A percentile compares a stretch with the other conserved stretches of the same genome.
Conservation (phyloP, 2,113 vertebrate species). For the Strigops habroptila region DNA sequence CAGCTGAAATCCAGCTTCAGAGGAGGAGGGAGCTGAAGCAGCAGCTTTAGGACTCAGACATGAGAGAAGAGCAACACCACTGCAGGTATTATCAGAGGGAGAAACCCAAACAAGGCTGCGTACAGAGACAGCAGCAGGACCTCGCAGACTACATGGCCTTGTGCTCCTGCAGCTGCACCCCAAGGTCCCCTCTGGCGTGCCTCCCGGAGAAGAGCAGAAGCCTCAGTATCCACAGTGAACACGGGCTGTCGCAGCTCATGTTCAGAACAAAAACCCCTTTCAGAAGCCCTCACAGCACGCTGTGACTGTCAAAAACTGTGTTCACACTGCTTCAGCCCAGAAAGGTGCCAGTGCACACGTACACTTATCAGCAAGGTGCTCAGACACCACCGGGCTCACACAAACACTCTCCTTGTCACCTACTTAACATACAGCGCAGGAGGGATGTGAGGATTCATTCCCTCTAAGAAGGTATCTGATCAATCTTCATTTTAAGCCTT, state of each 20-base stretch:
- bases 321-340: neutral
- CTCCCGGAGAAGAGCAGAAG: neutral
- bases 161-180: neutral
- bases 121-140: neutral
- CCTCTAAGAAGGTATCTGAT: neutral
- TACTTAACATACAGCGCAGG: neutral
- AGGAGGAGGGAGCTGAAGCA: neutral
- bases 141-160: neutral
- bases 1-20: neutral
- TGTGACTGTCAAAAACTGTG: neutral
- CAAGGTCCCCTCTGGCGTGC: neutral
- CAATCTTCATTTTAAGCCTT: neutral
- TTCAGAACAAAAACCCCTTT: neutral
- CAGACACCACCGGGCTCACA: neutral
- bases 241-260: neutral
- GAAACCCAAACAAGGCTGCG: neutral
- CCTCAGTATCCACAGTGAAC: neutral
- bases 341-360: neutral
- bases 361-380: neutral
- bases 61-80: accelerated
- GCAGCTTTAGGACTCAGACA: neutral
- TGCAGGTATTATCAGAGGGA: neutral
- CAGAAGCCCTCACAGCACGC: neutral
- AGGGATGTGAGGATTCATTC: neutral
- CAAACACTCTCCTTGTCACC: neutral